Conservation (phyloP, 1,140 invertebrate genomes). For the Leptinotarsa undecemlineata region DNA sequence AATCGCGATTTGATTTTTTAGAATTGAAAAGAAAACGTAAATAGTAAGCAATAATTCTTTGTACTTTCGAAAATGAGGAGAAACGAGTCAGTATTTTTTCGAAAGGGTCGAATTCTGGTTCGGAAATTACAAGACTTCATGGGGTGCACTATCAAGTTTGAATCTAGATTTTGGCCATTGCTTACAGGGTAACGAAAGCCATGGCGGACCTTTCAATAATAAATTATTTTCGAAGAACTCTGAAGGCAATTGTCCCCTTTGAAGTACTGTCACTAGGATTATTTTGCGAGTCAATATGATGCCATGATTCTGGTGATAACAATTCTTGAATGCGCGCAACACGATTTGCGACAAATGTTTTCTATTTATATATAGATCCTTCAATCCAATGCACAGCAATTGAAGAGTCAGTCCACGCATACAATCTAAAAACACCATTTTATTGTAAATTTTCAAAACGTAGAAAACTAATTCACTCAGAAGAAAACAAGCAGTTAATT, state of each 20-base stretch:
- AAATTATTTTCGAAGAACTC: not conserved
- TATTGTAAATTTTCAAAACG: not conserved
- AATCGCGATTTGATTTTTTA: not conserved
- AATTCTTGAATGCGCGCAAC: not conserved
- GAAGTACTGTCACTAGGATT: not conserved
- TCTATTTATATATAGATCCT: not conserved
- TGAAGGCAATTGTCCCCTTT: not conserved
- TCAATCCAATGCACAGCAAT: not conserved
- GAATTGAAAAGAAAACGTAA: conserved; percentile 8
- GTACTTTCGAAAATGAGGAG: conserved; percentile 9
- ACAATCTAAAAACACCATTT: not conserved
- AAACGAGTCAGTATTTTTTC: too few species aligned
- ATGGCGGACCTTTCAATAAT: not conserved
- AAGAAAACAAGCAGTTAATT: conserved; percentile 23
- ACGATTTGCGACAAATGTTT: conserved; percentile 16
- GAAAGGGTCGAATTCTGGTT: too few species aligned
- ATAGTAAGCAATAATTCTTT: conserved; percentile 14
- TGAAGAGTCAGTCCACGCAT: not conserved
- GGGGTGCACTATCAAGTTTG: too few species aligned
- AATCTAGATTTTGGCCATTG: too few species aligned
- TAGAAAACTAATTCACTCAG: not conserved
- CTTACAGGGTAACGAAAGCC: too few species aligned
- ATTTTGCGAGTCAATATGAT: not conserved
- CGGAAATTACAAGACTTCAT: too few species aligned
- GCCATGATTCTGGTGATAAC: not conserved